A percentile compares a stretch with the other conserved stretches of the same genome.
phyloP scores from a whole-genome alignment of 2,797 vertebrate species.

The Tympanoctomys barrerae region DNA sequence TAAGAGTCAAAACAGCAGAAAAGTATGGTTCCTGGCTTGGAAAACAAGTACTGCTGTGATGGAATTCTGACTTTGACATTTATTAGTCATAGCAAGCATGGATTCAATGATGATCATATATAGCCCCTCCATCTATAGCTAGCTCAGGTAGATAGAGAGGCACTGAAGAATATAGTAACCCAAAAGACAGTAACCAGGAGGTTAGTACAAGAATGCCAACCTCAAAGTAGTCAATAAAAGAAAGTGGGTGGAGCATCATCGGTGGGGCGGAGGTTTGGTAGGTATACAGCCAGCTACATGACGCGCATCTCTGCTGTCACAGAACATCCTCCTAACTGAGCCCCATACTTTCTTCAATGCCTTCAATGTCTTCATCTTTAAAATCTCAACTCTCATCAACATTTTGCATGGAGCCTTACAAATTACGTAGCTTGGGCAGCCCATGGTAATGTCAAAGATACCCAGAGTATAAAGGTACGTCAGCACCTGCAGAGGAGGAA shows the following conservation, averaged over 20 bases:
- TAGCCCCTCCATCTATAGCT: background rate
- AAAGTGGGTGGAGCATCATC: background rate
- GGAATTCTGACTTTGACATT: background rate
- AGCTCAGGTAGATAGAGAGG: background rate
- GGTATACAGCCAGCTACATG: background rate
- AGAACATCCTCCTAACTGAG: background rate
- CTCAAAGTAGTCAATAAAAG: background rate
- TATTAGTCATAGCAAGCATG: background rate
- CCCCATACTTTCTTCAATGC: background rate
- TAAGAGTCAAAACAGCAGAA: background rate
- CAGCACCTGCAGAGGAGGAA: background rate
- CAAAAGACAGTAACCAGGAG: background rate
- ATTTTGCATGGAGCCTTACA: background rate
- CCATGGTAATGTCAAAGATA: background rate
- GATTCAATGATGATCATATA: background rate
- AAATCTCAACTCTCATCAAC: background rate
- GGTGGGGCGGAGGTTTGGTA: rapidly evolving
- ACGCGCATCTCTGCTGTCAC: background rate
- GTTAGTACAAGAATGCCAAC: background rate
- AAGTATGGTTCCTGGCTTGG: background rate
- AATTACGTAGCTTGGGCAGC: background rate
- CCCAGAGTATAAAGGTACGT: background rate
- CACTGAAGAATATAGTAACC: background rate
- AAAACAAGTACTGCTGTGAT: background rate
- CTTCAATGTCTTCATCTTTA: background rate